Percentiles rank a stretch among this genome's conserved stretches.
These are phyloP conservation scores for Rhea pennata DNA, from an alignment of 2,113 vertebrate species.

Conservation along the genomic window DNA sequence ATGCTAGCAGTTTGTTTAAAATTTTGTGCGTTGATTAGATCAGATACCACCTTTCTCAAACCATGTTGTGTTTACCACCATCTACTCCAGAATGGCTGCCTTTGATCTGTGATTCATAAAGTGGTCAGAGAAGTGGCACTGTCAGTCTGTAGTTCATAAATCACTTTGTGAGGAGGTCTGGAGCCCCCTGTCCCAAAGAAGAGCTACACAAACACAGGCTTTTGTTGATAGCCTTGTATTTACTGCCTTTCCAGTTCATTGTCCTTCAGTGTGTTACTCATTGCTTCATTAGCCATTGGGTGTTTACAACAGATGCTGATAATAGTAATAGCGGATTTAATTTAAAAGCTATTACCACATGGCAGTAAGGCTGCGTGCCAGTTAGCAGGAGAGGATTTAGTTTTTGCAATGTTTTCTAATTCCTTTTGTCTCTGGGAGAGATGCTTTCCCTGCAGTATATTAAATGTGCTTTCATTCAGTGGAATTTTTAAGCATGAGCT, in stretches of 20 bases:
- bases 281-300: not conserved
- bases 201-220: not conserved
- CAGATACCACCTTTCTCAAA: not conserved
- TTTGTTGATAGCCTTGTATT: not conserved
- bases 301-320: not conserved
- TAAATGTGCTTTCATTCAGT: not conserved
- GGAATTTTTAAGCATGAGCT: not conserved
- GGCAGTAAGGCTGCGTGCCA: not conserved
- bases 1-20: not conserved
- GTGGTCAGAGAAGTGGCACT: not conserved
- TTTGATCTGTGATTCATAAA: not conserved
- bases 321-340: not conserved
- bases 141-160: not conserved
- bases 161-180: accelerated
- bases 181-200: not conserved
- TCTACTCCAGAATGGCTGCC: not conserved
- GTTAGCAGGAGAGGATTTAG: not conserved
- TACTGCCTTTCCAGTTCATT: accelerated
- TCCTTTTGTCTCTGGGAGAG: not conserved
- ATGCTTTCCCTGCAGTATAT: not conserved
- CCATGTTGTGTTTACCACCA: not conserved
- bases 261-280: accelerated
- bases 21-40: not conserved
- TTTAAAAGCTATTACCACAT: not conserved
- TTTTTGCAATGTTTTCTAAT: not conserved